Evolutionary conservation across 1,140 invertebrate genomes (phyloP).

Genomic region (Tetraneura akinire): DNA sequence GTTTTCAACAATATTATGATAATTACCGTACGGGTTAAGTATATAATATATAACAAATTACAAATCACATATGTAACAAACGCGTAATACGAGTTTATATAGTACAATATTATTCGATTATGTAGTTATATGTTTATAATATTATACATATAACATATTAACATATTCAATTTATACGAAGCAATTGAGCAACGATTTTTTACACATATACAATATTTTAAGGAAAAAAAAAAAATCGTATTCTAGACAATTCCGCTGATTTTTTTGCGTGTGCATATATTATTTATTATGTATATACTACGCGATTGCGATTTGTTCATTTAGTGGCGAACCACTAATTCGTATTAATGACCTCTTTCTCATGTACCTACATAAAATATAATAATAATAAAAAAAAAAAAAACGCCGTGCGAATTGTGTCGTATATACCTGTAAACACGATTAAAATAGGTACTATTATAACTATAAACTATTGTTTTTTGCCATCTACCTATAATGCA

Average conservation of each 20-base stretch:
- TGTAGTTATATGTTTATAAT: too few species aligned
- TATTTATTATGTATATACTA: too few species aligned
- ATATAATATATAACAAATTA: too few species aligned
- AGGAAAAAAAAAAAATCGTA: background rate
- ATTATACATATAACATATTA: background rate
- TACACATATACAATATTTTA: background rate
- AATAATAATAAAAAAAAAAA: too few species aligned
- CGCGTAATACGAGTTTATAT: too few species aligned
- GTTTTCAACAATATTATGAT: too few species aligned
- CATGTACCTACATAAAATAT: constrained; percentile 28
- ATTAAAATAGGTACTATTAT: constrained; percentile 8
- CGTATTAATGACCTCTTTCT: constrained; percentile 44
- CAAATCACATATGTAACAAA: too few species aligned
- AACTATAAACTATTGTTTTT: too few species aligned
- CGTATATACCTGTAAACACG: constrained; percentile 33
- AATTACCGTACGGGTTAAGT: too few species aligned
- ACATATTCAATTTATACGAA: too few species aligned
- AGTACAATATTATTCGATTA: too few species aligned
- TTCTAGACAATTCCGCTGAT: background rate
- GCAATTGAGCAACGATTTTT: background rate
- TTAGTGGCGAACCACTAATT: constrained; percentile 28
- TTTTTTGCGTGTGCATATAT: background rate
- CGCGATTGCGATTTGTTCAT: constrained; percentile 10
- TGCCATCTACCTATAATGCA: too few species aligned
- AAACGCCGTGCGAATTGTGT: constrained; percentile 49